Percentiles rank a stretch among this genome's conserved stretches.
These are phyloP conservation scores for Orthonevra nobilis DNA, from an alignment of 2,888 invertebrate species.

Conservation along the genomic window DNA sequence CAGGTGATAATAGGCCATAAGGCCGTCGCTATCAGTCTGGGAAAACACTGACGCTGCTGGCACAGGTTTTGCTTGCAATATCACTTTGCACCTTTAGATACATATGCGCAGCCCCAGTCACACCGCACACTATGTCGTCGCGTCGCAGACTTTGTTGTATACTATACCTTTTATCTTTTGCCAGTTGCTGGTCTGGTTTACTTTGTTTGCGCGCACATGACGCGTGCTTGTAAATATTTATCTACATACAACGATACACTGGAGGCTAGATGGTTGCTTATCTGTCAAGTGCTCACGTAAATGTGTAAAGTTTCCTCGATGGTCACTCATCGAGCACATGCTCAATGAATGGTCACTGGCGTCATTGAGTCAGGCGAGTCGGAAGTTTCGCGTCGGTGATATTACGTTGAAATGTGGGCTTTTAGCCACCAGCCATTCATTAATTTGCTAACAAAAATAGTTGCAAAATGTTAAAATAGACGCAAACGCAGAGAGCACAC, in stretches of 20 bases:
- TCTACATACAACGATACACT: no score
- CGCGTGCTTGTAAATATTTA: constrained; percentile 34
- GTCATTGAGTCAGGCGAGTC: constrained; percentile 42
- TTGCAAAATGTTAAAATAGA: constrained; percentile 28
- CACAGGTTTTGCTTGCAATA: constrained; percentile 3
- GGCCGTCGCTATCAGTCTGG: constrained; percentile 2
- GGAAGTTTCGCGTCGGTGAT: no score
- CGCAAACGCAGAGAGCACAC: not conserved
- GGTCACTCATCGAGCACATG: constrained; percentile 61
- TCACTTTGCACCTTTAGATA: constrained; percentile 7
- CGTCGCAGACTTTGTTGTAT: constrained; percentile 1
- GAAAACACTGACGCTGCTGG: not conserved
- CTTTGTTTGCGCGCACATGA: constrained; percentile 54
- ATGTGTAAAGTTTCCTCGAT: constrained; percentile 38
- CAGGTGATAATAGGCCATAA: constrained; percentile 4
- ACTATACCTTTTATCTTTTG: not conserved
- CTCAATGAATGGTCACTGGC: constrained; percentile 28
- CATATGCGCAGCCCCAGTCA: not conserved
- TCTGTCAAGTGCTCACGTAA: constrained; percentile 31
- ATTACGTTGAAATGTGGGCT: constrained; percentile 11
- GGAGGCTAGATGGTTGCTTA: constrained; percentile 11
- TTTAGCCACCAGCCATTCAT: constrained; percentile 59
- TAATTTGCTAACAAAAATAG: constrained; percentile 56
- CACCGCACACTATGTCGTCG: not conserved
- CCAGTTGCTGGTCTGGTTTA: no score